Evolutionary conservation across 2,888 invertebrate genomes (phyloP).

Genomic region (Mactromeris polynyma): DNA sequence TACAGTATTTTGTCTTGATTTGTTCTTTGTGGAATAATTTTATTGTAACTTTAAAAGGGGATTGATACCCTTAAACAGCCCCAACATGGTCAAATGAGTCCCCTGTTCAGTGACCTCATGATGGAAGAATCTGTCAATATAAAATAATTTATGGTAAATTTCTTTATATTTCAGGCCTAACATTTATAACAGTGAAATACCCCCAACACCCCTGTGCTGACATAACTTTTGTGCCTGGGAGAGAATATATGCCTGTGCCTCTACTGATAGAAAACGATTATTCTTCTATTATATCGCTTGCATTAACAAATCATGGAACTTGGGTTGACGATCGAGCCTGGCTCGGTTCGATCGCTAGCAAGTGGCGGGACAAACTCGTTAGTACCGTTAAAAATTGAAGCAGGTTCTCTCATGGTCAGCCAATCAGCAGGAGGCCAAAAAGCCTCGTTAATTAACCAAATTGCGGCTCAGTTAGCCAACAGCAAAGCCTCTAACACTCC

Average conservation of each 20-base stretch:
- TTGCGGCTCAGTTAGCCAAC: slow-evolving; percentile 59
- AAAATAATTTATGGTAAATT: too few species aligned
- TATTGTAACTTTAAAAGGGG: too few species aligned
- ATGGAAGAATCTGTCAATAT: too few species aligned
- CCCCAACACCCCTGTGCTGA: background rate
- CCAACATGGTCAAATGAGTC: too few species aligned
- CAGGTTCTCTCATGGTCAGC: background rate
- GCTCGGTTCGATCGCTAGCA: slow-evolving; percentile 25
- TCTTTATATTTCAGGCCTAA: background rate
- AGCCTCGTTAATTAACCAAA: slow-evolving; percentile 53
- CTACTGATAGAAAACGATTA: background rate
- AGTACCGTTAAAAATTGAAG: background rate
- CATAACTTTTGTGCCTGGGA: background rate
- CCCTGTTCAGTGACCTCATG: too few species aligned
- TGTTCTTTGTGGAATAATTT: too few species aligned
- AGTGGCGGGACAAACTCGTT: background rate
- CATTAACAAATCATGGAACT: slow-evolving; percentile 19
- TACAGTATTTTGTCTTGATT: too few species aligned
- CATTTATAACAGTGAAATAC: slow-evolving; percentile 17
- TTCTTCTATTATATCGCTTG: background rate
- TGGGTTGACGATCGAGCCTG: slow-evolving; percentile 37
- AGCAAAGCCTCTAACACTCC: slow-evolving; percentile 51
- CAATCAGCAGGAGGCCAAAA: slow-evolving; percentile 12
- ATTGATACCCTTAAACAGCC: too few species aligned
- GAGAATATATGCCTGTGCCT: background rate